phyloP scores from a whole-genome alignment of 2,888 invertebrate genomes.

The Phragmatobia fuliginosa region DNA sequence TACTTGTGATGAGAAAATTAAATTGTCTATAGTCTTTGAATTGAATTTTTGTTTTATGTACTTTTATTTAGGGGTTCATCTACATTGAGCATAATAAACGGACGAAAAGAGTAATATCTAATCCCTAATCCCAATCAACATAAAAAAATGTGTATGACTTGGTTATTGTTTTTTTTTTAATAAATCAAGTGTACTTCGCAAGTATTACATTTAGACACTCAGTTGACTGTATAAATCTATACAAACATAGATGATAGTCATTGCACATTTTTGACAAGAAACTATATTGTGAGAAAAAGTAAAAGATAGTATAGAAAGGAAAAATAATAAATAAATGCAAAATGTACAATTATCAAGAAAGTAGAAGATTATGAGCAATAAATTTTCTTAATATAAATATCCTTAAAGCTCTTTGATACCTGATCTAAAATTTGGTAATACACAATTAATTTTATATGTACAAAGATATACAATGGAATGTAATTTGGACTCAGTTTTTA shows the following conservation, averaged over 20 bases:
- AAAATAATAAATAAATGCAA: conserved; percentile 71
- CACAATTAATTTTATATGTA: conserved; percentile 68
- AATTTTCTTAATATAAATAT: conserved; percentile 72
- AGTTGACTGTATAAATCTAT: conserved; percentile 18
- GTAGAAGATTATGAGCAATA: conserved; percentile 76
- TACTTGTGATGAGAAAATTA: conserved; percentile 33
- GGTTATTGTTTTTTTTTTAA: conserved; percentile 24
- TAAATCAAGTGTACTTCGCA: conserved; percentile 12
- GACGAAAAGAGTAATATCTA: conserved; percentile 46
- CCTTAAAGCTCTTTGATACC: conserved; percentile 81
- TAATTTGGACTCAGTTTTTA: conserved; percentile 80
- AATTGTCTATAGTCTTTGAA: conserved; percentile 32
- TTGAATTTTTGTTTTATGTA: conserved; percentile 31
- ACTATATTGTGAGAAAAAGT: conserved; percentile 25
- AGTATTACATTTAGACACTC: conserved; percentile 17
- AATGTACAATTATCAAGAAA: conserved; percentile 48
- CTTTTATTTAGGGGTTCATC: conserved; percentile 30
- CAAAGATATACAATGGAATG: conserved; percentile 83
- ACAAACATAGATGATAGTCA: conserved; percentile 20
- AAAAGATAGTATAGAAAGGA: conserved; percentile 23
- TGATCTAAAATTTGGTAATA: conserved; percentile 67
- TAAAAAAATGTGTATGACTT: conserved; percentile 1
- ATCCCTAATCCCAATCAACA: conserved; percentile 6
- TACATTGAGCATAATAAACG: conserved; percentile 51
- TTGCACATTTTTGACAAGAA: conserved; percentile 15